phyloP scores from a whole-genome alignment of 2,888 invertebrate genomes.

The Drosophila setosimentum region DNA sequence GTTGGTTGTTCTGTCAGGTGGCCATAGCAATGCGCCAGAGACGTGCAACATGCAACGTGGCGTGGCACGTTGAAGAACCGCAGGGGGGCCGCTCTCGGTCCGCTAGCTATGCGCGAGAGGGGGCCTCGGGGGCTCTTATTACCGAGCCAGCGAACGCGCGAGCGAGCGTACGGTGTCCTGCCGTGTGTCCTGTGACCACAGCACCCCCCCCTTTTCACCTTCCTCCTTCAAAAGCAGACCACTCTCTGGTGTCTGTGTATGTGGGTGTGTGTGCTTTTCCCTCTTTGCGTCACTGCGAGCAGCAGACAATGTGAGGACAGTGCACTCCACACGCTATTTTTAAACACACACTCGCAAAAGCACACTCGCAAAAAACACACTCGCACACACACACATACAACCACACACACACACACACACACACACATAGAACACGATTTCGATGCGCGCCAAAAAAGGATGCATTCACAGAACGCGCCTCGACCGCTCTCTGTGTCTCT shows the following conservation, averaged over 20 bases:
- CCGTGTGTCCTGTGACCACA: slow-evolving; percentile 40
- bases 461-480: slow-evolving; percentile 69
- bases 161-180: slow-evolving; percentile 63
- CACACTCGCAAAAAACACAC: no score
- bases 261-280: slow-evolving; percentile 11
- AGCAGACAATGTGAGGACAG: slow-evolving; percentile 75
- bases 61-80: slow-evolving; percentile 15
- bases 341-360: slow-evolving; percentile 31
- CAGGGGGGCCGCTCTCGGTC: slow-evolving; percentile 16
- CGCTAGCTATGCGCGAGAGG: slow-evolving; percentile 10
- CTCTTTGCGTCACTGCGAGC: slow-evolving; percentile 34
- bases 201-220: not conserved
- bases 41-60: slow-evolving; percentile 17
- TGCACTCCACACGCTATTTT: slow-evolving; percentile 74
- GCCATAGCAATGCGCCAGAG: slow-evolving; percentile 22
- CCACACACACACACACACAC: slow-evolving; percentile 39
- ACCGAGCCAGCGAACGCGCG: slow-evolving; percentile 75
- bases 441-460: slow-evolving; percentile 73
- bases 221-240: not conserved
- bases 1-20: slow-evolving; percentile 29
- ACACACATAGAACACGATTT: slow-evolving; percentile 47
- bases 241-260: slow-evolving; percentile 4
- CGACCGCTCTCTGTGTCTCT: slow-evolving; percentile 46
- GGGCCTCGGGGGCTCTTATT: slow-evolving; percentile 72
- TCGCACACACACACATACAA: slow-evolving; percentile 35